A percentile compares a stretch with the other conserved stretches of the same genome.
Conservation (phyloP, 2,797 vertebrate genomes). For the Aulostomus chinensis region DNA sequence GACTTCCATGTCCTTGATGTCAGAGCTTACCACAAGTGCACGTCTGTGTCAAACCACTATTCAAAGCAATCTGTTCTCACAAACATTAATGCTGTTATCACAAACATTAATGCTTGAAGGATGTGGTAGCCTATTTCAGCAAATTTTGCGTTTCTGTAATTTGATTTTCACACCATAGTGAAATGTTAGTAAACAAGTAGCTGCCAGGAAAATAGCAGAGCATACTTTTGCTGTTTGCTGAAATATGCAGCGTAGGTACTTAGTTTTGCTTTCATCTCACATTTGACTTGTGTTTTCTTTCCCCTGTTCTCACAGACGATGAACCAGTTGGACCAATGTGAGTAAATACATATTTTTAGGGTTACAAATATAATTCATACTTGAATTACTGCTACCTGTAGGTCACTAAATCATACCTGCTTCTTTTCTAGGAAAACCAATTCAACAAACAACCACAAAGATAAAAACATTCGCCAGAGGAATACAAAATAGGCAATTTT, state of each 20-base stretch:
- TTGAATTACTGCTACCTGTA: slow-evolving; percentile 19
- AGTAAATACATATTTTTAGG: slow-evolving; percentile 69
- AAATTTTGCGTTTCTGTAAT: slow-evolving; percentile 2
- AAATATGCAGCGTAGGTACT: neutral
- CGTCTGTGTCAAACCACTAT: slow-evolving; percentile 19
- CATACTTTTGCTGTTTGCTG: no score
- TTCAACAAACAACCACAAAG: slow-evolving; percentile 99
- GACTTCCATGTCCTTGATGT: slow-evolving; percentile 35
- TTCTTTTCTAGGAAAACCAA: slow-evolving; percentile 91
- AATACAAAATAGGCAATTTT: slow-evolving; percentile 92
- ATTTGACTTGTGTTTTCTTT: slow-evolving; percentile 55
- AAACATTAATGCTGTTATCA: slow-evolving; percentile 22
- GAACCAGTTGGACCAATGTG: slow-evolving; percentile 96
- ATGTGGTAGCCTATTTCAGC: neutral
- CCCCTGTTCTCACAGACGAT: slow-evolving; percentile 82
- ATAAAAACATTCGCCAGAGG: slow-evolving; percentile 99
- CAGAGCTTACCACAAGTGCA: slow-evolving; percentile 28
- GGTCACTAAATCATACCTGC: slow-evolving; percentile 27
- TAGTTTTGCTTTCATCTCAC: slow-evolving; percentile 7
- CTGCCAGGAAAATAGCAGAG: no score
- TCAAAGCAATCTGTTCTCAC: slow-evolving; percentile 35
- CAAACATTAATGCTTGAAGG: slow-evolving; percentile 7
- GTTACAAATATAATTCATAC: slow-evolving; percentile 3
- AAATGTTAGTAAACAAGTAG: no score
- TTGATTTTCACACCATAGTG: slow-evolving; percentile 1